Evolutionary conservation across 2,113 vertebrate species (phyloP).

Genomic region (Tylochromis polylepis): DNA sequence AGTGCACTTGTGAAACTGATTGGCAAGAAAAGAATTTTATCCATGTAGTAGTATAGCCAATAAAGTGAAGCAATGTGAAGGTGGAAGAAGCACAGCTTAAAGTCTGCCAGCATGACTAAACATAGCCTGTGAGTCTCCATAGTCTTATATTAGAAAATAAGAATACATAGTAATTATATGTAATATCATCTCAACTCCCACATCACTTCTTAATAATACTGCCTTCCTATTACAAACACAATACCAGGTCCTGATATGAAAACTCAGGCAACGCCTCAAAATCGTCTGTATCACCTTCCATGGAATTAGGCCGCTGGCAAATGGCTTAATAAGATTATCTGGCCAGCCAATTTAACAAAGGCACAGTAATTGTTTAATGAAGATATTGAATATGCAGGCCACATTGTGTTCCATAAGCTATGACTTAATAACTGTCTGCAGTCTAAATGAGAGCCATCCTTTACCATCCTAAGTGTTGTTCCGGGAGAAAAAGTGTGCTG

Average conservation of each 20-base stretch:
- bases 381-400: conserved; percentile 61
- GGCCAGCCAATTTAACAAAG: conserved; percentile 50
- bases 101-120: neutral
- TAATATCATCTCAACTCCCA: conserved; percentile 20
- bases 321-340: conserved; percentile 57
- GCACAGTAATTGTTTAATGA: conserved; percentile 63
- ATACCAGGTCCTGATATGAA: neutral
- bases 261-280: neutral
- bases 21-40: neutral
- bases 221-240: conserved; percentile 26
- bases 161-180: conserved; percentile 40
- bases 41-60: no score
- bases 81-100: neutral
- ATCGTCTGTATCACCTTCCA: conserved; percentile 46
- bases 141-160: neutral
- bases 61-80: neutral
- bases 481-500: neutral
- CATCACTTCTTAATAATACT: conserved; percentile 27
- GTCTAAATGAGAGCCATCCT: conserved; percentile 45
- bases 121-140: neutral
- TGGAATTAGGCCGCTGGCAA: conserved; percentile 45
- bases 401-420: conserved; percentile 61
- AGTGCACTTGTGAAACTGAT: neutral
- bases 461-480: conserved; percentile 21
- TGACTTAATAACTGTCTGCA: conserved; percentile 67